phyloP scores from a whole-genome alignment of 1,140 invertebrate genomes.

The Tetragonula clypearis region DNA sequence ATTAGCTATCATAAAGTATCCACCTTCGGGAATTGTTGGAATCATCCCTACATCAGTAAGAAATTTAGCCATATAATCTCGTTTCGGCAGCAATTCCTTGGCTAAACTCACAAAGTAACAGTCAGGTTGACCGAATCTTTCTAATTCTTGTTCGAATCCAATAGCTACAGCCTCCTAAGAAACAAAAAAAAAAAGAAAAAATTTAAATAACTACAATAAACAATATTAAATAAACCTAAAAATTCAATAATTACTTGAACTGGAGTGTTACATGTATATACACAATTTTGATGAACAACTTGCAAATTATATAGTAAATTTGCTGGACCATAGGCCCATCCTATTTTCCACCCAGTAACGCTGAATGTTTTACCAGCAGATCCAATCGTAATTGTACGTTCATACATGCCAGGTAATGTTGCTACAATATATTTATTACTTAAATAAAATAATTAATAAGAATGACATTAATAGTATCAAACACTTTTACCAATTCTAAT shows the following conservation, averaged over 20 bases:
- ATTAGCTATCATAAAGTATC: slow-evolving; percentile 98
- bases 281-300: slow-evolving; percentile 96
- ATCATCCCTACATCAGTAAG: slow-evolving; percentile 92
- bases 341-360: slow-evolving; percentile 98
- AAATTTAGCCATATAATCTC: slow-evolving; percentile 92
- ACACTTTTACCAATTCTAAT: slow-evolving; percentile 90
- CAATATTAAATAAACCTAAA: neutral
- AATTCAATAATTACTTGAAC: slow-evolving; percentile 83
- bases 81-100: slow-evolving; percentile 90
- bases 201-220: neutral
- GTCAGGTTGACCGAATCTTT: slow-evolving; percentile 86
- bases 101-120: slow-evolving; percentile 93
- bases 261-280: slow-evolving; percentile 95
- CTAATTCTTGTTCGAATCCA: slow-evolving; percentile 93
- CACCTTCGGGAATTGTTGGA: slow-evolving; percentile 96
- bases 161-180: slow-evolving; percentile 94
- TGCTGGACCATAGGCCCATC: slow-evolving; percentile 97
- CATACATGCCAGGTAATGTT: slow-evolving; percentile 98
- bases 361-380: slow-evolving; percentile 99
- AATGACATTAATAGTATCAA: neutral
- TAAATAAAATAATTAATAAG: slow-evolving; percentile 28
- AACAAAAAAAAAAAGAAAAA: slow-evolving; percentile 24
- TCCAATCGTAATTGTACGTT: slow-evolving; percentile 97
- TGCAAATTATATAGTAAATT: slow-evolving; percentile 91
- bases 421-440: slow-evolving; percentile 82